Evolutionary conservation across 1,140 invertebrate genomes (phyloP).

Genomic region (Solenopsis invicta): DNA sequence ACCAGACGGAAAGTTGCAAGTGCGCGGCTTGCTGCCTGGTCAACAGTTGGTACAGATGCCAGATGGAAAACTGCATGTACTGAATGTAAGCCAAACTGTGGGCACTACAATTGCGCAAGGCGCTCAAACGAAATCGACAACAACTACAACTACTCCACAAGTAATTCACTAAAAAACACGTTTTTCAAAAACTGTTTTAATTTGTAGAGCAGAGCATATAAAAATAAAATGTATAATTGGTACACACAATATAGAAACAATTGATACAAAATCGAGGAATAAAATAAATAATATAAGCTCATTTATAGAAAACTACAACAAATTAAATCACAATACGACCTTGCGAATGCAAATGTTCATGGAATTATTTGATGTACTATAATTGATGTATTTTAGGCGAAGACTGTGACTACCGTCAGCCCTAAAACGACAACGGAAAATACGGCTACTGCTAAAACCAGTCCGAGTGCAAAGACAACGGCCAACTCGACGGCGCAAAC

Average conservation of each 20-base stretch:
- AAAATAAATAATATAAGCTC: neutral
- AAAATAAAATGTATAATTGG: constrained; percentile 14
- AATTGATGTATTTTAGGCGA: constrained; percentile 57
- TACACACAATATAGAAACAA: neutral
- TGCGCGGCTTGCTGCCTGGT: constrained; percentile 96
- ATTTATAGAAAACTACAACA: neutral
- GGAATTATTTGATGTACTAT: neutral
- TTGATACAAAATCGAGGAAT: neutral
- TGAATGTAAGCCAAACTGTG: constrained; percentile 88
- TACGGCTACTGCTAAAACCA: constrained; percentile 73
- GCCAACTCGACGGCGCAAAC: constrained; percentile 62
- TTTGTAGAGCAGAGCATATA: neutral
- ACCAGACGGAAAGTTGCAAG: constrained; percentile 96
- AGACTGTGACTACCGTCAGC: constrained; percentile 57
- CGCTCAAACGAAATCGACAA: constrained; percentile 61
- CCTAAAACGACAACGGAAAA: constrained; percentile 65
- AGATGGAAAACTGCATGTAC: constrained; percentile 96
- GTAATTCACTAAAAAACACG: constrained; percentile 44
- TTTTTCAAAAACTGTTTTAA: neutral
- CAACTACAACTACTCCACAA: constrained; percentile 71
- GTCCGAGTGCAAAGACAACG: constrained; percentile 74
- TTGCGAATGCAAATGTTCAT: neutral
- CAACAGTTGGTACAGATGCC: constrained; percentile 97
- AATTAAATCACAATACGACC: neutral
- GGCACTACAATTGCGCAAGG: constrained; percentile 73